These are phyloP conservation scores for Hippocampus abdominalis DNA, from an alignment of 2,113 vertebrate genomes.

Conservation along the genomic window DNA sequence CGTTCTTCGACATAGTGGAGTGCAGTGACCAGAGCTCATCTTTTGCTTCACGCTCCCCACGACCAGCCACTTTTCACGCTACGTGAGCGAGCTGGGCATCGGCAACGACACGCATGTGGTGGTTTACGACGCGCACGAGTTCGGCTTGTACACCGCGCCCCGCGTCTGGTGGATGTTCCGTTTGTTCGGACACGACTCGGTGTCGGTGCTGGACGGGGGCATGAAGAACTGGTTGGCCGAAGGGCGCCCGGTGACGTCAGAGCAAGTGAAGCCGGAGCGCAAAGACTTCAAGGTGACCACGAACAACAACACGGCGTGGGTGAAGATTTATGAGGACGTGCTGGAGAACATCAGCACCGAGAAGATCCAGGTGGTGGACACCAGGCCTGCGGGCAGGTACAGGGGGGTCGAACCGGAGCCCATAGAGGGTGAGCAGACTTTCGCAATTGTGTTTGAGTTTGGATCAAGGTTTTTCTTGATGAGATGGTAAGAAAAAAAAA, in stretches of 20 bases:
- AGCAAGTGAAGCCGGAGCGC: constrained; percentile 42
- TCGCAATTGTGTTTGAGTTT: not conserved
- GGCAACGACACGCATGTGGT: constrained; percentile 83
- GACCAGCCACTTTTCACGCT: constrained; percentile 74
- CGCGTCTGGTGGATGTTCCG: constrained; percentile 98
- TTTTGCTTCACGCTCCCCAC: constrained; percentile 85
- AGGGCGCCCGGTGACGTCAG: constrained; percentile 70
- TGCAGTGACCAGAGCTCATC: constrained; percentile 80
- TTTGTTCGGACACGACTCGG: constrained; percentile 79
- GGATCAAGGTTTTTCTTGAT: not conserved
- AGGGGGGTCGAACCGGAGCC: constrained; percentile 85
- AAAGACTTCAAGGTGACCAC: constrained; percentile 70
- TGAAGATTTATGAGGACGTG: constrained; percentile 83
- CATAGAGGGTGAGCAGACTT: constrained; percentile 77
- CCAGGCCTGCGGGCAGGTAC: constrained; percentile 80
- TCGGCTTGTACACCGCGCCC: constrained; percentile 83
- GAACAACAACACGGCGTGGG: constrained; percentile 69
- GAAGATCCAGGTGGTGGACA: constrained; percentile 82
- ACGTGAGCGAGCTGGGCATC: constrained; percentile 81
- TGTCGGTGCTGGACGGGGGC: constrained; percentile 89
- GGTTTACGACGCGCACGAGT: constrained; percentile 87
- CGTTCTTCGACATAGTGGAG: constrained; percentile 86
- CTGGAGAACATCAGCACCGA: constrained; percentile 77
- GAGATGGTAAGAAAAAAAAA: too few species aligned
- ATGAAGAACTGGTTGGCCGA: constrained; percentile 82